Evolutionary conservation across 2,888 invertebrate genomes (phyloP).

Genomic region (Protophormia terraenovae): DNA sequence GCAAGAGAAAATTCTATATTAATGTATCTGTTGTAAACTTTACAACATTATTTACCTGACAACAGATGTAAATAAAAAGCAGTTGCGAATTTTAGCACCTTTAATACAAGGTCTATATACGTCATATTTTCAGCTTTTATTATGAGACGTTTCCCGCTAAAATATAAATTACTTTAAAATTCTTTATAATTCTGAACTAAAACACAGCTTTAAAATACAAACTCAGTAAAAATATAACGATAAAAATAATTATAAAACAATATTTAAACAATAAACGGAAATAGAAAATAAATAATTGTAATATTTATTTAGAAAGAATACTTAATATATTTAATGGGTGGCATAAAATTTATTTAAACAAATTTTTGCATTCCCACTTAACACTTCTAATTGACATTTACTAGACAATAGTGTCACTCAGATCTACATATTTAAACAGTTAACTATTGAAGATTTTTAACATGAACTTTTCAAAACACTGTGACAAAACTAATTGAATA

Average conservation of each 20-base stretch:
- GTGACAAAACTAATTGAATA: slow-evolving; percentile 16
- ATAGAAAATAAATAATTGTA: neutral
- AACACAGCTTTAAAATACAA: neutral
- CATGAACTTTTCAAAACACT: neutral
- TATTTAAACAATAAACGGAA: slow-evolving; percentile 31
- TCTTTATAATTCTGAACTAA: neutral
- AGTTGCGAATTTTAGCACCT: neutral
- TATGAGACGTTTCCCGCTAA: neutral
- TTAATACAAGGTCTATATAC: neutral
- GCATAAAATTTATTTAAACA: neutral
- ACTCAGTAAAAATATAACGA: neutral
- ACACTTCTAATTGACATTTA: neutral
- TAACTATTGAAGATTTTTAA: neutral
- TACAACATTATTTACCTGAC: too few relatives aligned
- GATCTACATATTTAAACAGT: neutral
- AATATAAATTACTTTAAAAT: neutral
- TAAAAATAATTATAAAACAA: slow-evolving; percentile 18
- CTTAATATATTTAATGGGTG: neutral
- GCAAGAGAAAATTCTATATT: too few relatives aligned
- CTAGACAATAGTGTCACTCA: neutral
- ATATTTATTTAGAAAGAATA: neutral
- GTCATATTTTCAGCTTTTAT: neutral
- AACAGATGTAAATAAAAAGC: neutral
- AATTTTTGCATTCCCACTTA: neutral
- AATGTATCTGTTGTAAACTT: too few relatives aligned